Percentiles rank a stretch among this genome's conserved stretches.
Evolutionary conservation across 2,113 vertebrate species (phyloP).

Genomic region (Macheiramphus alcinus): DNA sequence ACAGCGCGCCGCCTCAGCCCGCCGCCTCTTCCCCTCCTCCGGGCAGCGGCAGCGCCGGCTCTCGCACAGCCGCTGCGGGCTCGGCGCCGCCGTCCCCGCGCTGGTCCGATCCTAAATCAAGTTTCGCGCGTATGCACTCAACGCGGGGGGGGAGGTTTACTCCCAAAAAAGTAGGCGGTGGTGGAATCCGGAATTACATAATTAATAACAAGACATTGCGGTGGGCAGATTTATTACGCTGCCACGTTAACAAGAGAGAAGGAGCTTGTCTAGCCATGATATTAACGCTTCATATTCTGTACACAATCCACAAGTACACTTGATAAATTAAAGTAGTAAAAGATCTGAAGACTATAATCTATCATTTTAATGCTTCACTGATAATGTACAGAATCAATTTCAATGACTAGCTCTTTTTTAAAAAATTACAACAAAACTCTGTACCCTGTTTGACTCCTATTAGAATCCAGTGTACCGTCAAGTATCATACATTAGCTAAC

Average conservation of each 20-base stretch:
- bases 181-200: not conserved
- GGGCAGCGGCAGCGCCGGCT: not conserved
- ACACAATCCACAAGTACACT: not conserved
- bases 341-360: constrained; percentile 48
- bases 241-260: not conserved
- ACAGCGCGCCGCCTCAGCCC: no score
- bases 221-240: not conserved
- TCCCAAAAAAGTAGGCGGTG: not conserved
- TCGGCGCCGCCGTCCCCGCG: no score
- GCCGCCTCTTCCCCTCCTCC: no score
- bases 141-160: no score
- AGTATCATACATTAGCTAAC: not conserved
- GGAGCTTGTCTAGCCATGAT: not conserved
- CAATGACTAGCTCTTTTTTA: not conserved
- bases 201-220: not conserved
- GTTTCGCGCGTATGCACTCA: no score
- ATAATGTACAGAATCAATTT: constrained; percentile 9
- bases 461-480: not conserved
- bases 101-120: no score
- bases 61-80: no score
- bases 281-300: constrained; percentile 23
- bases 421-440: not conserved
- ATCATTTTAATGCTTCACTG: constrained; percentile 41
- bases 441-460: not conserved
- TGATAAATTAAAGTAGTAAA: constrained; percentile 53